Evolutionary conservation across 2,888 invertebrate species (phyloP).

Genomic region (Andrena trimmerana): DNA sequence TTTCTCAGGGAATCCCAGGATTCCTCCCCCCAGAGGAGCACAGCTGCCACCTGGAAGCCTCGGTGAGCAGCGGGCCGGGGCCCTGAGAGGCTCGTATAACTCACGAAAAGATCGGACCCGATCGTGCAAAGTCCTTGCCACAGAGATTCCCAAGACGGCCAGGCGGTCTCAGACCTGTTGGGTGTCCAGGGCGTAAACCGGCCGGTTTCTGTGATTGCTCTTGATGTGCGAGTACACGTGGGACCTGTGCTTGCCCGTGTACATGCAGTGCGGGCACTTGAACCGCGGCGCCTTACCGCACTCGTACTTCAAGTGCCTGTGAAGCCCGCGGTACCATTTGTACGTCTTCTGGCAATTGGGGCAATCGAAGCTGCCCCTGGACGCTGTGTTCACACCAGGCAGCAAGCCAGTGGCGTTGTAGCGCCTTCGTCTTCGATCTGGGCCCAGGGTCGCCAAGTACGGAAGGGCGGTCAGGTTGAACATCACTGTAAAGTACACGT

Average conservation of each 20-base stretch:
- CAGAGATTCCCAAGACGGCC: background rate
- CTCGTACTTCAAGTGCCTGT: slow-evolving; percentile 84
- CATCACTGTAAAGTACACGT: slow-evolving; percentile 66
- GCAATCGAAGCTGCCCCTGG: slow-evolving; percentile 83
- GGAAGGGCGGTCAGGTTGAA: slow-evolving; percentile 50
- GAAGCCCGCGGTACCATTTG: slow-evolving; percentile 87
- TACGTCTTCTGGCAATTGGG: slow-evolving; percentile 86
- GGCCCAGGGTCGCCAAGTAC: slow-evolving; percentile 28
- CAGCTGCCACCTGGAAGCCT: background rate
- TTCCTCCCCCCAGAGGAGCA: background rate
- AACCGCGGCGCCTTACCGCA: slow-evolving; percentile 83
- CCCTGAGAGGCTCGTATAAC: background rate
- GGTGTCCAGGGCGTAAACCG: slow-evolving; percentile 78
- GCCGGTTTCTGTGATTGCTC: slow-evolving; percentile 75
- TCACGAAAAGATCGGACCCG: background rate
- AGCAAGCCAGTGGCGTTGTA: slow-evolving; percentile 25
- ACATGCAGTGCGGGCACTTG: slow-evolving; percentile 86
- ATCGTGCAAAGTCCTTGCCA: background rate
- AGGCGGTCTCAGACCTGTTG: slow-evolving; percentile 51
- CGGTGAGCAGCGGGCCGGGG: background rate
- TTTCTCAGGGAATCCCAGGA: too few species aligned
- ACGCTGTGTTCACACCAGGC: slow-evolving; percentile 52
- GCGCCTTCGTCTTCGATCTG: slow-evolving; percentile 46
- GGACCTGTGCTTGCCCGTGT: slow-evolving; percentile 86
- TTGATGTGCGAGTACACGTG: slow-evolving; percentile 87